Evolutionary conservation across 1,140 invertebrate genomes (phyloP), one percentile per base, ranked within the genome.

Genomic region (Temnothorax longispinosus): DNA sequence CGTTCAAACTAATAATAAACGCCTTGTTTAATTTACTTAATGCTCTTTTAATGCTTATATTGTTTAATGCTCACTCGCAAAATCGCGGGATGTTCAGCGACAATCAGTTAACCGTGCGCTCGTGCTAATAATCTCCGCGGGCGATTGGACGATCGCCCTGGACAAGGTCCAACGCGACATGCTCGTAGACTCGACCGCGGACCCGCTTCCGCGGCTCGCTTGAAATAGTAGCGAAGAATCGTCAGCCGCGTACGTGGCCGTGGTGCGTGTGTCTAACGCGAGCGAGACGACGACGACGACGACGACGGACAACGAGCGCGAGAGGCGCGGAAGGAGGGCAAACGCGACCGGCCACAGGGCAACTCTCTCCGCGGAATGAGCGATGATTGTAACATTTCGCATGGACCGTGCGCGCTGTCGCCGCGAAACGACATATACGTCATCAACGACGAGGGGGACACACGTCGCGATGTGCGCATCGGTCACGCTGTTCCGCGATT

Each of bases 381-480:
- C 89, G 87, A 93, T 87, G 93, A 93, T 93, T 91, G 92, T 92
- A 92, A 76, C 89, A 85, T 84, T 88, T 91, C 77, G 76, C 81
- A 13, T 60, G 52, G 76, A 60, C 13, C 67, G 78, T 21, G 86
- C 62, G 78, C 35, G 86, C 62, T 60, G 35, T 52, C 58, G 71
- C 86, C 52, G 88, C 85, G 71, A 84, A 75, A 41, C 80, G 54
- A 82, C 80, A 84, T 84, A 50, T 75, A 84, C 44, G 85, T 62
- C 44, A 60, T 71, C 77, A 76, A 27, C 87, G 85, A 75, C 60
- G 62, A 69, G 35, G 44, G 47, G 82, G 75, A 62, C 27, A 41
- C 35, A 41, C 35, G 89, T 74, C 87, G 89, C 87, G 92, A 87
- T 86, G 88, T 86, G 82, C 87, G 88, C 88, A 89, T 92, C 89